Evolutionary conservation across 1,140 invertebrate genomes (phyloP).

Genomic region (Amyelois transitella): DNA sequence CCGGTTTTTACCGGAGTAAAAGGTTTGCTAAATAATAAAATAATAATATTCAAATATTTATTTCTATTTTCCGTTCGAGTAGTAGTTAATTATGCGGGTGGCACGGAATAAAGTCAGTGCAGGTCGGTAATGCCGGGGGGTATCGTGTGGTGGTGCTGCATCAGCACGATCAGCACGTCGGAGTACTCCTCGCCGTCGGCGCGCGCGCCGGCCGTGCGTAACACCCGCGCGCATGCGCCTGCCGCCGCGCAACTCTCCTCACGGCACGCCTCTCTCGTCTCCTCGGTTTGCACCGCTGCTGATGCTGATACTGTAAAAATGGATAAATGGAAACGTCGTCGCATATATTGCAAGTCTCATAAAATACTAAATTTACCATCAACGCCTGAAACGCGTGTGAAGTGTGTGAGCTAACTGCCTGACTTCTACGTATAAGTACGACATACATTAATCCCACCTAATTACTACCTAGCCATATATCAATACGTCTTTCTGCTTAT

Average conservation of each 20-base stretch:
- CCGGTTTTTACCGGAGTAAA: too few relatives aligned
- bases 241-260: slow-evolving; percentile 5
- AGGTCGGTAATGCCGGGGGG: not conserved
- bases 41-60: too few relatives aligned
- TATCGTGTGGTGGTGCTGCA: slow-evolving; percentile 12
- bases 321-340: not conserved
- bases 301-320: not conserved
- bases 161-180: slow-evolving; percentile 15
- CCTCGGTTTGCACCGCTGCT: not conserved
- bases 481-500: too few relatives aligned
- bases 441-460: too few relatives aligned
- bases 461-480: too few relatives aligned
- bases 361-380: not conserved
- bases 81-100: too few relatives aligned
- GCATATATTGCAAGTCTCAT: not conserved
- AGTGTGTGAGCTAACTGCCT: too few relatives aligned
- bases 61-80: too few relatives aligned
- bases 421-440: too few relatives aligned
- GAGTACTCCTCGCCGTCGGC: not conserved
- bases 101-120: not conserved
- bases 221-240: slow-evolving; percentile 13
- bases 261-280: not conserved
- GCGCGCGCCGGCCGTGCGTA: not conserved
- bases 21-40: too few relatives aligned
- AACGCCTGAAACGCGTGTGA: too few relatives aligned